Evolutionary conservation across 2,113 vertebrate genomes (phyloP), one percentile per base, ranked within the genome.

Genomic region (Dasyprocta punctata): DNA sequence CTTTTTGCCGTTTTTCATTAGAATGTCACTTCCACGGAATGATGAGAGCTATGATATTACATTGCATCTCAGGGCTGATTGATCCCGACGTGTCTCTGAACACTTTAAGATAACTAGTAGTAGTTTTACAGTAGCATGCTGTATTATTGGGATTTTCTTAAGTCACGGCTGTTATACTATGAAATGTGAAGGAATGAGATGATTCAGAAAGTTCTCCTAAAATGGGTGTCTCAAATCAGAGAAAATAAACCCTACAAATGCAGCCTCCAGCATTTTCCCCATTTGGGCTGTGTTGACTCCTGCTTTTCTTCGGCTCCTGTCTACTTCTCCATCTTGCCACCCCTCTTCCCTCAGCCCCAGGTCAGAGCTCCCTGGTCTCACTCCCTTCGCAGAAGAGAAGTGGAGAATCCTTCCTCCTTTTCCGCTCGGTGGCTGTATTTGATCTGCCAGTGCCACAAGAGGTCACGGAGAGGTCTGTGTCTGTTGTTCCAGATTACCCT

Each of bases 241-340:
- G 94, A 75, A 81, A 7, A 14, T 1, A 17, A 54, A 28, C 20
- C 24, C 58, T 2, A 5, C 87, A 30, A 49, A 24, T 12, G 0
- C 36, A 49, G 28, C 11, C 49, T 28, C 44, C 38, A 44, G 8
- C 3, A 9, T 54, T 33, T 88, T 56, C 71, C 47, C 28, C 20
- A 6, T 4, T 33, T 17, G 12, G 19, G 2, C 56, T 78, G 0
- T 77, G 16, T 4, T 11, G 8, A 19, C 19, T 14, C 24, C 36
- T 61, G 30, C 22, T 88, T 4, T 63, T 22, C 3, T 22, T 65
- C 56, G 38, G 20, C 12, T 16, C 5, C 28, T 20, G 2, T 3
- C 7, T 3, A 0, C 33, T 67, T 2, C 1, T 30, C 44, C 58
- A 2, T 67, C 61, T 47, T 71, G 24, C 1, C 1, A 5, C 4